A percentile compares a stretch with the other conserved stretches of the same genome.
These are phyloP conservation scores for Malacosoma neustria DNA, from an alignment of 2,888 invertebrate species.

Conservation along the genomic window DNA sequence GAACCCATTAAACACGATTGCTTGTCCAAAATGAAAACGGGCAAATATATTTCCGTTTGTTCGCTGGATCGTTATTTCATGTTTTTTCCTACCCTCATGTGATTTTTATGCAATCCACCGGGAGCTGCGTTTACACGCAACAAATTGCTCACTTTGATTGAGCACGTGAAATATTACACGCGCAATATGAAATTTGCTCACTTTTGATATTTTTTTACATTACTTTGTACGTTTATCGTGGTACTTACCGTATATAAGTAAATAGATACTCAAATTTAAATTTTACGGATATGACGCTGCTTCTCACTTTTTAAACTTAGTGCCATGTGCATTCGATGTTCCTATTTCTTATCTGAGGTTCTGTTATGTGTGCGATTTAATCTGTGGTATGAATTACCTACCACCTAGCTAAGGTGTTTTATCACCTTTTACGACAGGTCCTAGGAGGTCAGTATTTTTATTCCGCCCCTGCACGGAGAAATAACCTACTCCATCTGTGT, in stretches of 20 bases:
- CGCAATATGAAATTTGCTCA: not conserved
- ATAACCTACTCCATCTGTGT: too few species aligned
- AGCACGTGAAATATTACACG: slow-evolving; percentile 18
- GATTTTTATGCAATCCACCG: slow-evolving; percentile 59
- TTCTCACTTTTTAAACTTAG: not conserved
- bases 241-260: too few species aligned
- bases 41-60: slow-evolving; percentile 63
- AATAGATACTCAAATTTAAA: too few species aligned
- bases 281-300: not conserved
- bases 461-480: too few species aligned
- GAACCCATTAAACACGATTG: slow-evolving; percentile 66
- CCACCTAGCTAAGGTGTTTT: too few species aligned
- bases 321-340: not conserved
- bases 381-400: too few species aligned
- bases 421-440: too few species aligned
- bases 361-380: too few species aligned
- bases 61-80: slow-evolving; percentile 39
- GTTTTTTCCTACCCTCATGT: slow-evolving; percentile 36
- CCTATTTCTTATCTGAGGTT: too few species aligned
- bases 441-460: too few species aligned
- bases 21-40: slow-evolving; percentile 70
- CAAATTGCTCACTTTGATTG: slow-evolving; percentile 60
- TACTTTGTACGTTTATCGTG: not conserved
- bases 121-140: slow-evolving; percentile 54
- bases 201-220: not conserved